phyloP scores from a whole-genome alignment of 1,140 invertebrate genomes.

The Hylaeus anthracinus region DNA sequence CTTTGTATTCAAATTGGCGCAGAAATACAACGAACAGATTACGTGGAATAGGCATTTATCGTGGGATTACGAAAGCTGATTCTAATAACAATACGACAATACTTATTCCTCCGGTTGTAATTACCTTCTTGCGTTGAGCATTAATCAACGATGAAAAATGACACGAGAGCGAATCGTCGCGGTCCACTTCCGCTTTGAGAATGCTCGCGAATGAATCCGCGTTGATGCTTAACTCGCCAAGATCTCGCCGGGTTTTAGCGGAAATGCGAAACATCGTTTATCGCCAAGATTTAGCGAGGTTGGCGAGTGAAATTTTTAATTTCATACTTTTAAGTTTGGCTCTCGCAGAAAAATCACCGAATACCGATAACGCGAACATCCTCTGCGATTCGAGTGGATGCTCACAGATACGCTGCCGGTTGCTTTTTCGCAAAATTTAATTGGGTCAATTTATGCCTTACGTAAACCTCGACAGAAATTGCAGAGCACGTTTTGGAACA shows the following conservation, averaged over 20 bases:
- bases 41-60: conserved; percentile 60
- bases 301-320: too few relatives aligned
- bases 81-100: conserved; percentile 55
- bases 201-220: too few relatives aligned
- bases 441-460: conserved; percentile 16
- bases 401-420: background rate
- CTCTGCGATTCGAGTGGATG: background rate
- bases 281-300: too few relatives aligned
- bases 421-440: background rate
- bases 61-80: conserved; percentile 58
- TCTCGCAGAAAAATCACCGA: background rate
- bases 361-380: too few relatives aligned
- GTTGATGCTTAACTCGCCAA: too few relatives aligned
- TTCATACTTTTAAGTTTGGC: too few relatives aligned
- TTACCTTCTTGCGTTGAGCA: conserved; percentile 45
- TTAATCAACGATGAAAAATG: conserved; percentile 46
- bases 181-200: background rate
- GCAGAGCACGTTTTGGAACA: conserved; percentile 5
- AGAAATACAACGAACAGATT: conserved; percentile 58
- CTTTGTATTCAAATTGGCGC: conserved; percentile 64
- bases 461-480: conserved; percentile 11
- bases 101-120: conserved; percentile 39
- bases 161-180: conserved; percentile 1
- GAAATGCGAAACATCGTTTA: too few relatives aligned
- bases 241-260: too few relatives aligned